These are phyloP conservation scores for Amphiprion clarkii DNA, from an alignment of 2,797 vertebrate genomes.

Conservation along the genomic window DNA sequence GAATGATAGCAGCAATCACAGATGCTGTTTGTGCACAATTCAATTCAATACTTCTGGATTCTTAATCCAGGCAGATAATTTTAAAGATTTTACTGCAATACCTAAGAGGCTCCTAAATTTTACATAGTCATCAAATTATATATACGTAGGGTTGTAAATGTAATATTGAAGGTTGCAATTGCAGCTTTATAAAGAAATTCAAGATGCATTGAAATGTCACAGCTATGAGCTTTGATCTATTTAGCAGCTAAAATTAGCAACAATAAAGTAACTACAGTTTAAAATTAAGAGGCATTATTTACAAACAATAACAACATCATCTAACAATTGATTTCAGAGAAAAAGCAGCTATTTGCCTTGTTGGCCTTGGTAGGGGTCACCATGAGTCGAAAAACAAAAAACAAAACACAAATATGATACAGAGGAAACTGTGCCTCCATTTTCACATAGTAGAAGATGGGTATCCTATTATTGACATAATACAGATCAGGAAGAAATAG, in stretches of 20 bases:
- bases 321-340: not conserved
- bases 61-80: not conserved
- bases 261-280: not conserved
- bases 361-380: not conserved
- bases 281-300: not conserved
- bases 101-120: not conserved
- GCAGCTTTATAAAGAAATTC: not conserved
- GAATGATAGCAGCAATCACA: not conserved
- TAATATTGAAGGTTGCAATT: not conserved
- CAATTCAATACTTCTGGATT: not conserved
- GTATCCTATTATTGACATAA: not conserved
- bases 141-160: not conserved
- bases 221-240: not conserved
- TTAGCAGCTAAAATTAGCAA: not conserved
- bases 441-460: not conserved
- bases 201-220: not conserved
- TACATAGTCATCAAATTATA: not conserved
- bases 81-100: not conserved
- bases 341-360: not conserved
- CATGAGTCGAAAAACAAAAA: not conserved
- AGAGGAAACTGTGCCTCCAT: not conserved
- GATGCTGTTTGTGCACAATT: not conserved
- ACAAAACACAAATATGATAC: not conserved
- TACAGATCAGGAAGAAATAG: slow-evolving; percentile 2
- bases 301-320: not conserved